Evolutionary conservation across 2,113 vertebrate genomes (phyloP).

Genomic region (Synodontis membranacea): DNA sequence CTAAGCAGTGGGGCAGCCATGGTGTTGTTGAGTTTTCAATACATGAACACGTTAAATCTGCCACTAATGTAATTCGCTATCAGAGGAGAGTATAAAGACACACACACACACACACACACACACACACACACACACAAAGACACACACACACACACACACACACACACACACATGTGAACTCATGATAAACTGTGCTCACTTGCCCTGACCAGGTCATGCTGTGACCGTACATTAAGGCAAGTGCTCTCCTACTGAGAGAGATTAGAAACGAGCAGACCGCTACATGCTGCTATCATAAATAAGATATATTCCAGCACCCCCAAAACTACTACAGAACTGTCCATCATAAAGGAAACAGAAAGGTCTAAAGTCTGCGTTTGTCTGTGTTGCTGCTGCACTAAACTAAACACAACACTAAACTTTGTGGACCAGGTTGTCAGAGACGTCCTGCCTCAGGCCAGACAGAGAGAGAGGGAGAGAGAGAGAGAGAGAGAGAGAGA

Average conservation of each 20-base stretch:
- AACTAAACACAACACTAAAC: background rate
- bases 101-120: background rate
- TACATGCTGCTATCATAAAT: slow-evolving; percentile 1
- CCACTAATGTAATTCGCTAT: slow-evolving; percentile 47
- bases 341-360: background rate
- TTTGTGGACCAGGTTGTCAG: background rate
- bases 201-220: slow-evolving; percentile 25
- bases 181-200: slow-evolving; percentile 1
- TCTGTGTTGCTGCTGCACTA: background rate
- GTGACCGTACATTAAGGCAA: slow-evolving; percentile 23
- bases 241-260: slow-evolving; percentile 21
- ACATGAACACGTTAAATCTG: slow-evolving; percentile 35
- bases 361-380: background rate
- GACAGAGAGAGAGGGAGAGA: background rate
- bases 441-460: slow-evolving; percentile 19
- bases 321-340: background rate
- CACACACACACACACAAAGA: slow-evolving; percentile 5
- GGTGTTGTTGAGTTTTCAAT: slow-evolving; percentile 35
- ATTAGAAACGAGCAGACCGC: slow-evolving; percentile 1
- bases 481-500: background rate
- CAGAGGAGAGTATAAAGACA: background rate
- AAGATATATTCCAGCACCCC: background rate
- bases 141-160: slow-evolving; percentile 17
- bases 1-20: background rate
- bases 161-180: background rate